phyloP scores from a whole-genome alignment of 2,113 vertebrate genomes.

The Cricetomys ansorgei region DNA sequence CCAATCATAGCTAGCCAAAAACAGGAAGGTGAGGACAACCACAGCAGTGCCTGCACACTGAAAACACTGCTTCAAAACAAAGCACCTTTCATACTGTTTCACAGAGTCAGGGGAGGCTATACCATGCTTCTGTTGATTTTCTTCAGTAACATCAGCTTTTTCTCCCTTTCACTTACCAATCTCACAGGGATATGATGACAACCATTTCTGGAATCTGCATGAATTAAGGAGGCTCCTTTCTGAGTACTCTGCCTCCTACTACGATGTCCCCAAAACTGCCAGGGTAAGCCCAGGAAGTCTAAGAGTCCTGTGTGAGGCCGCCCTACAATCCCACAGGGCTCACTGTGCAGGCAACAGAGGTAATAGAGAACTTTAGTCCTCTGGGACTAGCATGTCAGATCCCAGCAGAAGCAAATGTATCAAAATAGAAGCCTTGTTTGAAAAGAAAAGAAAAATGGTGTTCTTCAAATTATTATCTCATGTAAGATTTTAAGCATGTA shows the following conservation, averaged over 20 bases:
- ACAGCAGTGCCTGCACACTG: background rate
- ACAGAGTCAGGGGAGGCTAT: background rate
- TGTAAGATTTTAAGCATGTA: background rate
- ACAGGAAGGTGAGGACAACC: background rate
- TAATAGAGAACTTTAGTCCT: conserved; percentile 31
- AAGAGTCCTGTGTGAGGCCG: background rate
- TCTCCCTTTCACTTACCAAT: background rate
- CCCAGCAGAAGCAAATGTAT: conserved; percentile 13
- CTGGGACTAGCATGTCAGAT: background rate
- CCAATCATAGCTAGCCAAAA: background rate
- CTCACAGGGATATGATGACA: background rate
- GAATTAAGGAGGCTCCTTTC: background rate
- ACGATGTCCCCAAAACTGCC: background rate
- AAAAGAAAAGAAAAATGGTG: background rate
- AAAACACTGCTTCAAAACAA: background rate
- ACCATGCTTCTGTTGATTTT: background rate
- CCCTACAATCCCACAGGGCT: background rate
- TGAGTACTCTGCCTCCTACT: background rate
- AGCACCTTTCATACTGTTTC: background rate
- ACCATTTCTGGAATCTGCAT: background rate
- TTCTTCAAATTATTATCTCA: background rate
- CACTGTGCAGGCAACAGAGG: background rate
- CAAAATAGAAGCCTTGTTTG: conserved; percentile 64
- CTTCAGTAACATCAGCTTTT: background rate
- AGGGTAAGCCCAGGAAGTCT: background rate